Evolutionary conservation across 2,888 invertebrate species (phyloP).

Genomic region (Ochropacha duplaris): DNA sequence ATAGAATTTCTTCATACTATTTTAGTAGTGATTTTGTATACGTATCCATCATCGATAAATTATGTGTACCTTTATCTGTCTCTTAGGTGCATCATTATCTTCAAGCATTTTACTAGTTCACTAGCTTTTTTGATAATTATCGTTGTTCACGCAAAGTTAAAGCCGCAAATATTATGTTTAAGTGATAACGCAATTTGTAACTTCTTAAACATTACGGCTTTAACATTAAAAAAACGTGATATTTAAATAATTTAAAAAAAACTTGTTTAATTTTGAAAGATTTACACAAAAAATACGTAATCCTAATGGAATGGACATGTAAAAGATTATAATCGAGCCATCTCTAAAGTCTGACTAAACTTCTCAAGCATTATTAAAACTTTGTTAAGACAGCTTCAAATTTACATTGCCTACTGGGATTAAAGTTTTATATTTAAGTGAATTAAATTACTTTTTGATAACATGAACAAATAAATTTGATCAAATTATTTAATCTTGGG

Average conservation of each 20-base stretch:
- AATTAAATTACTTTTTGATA: not conserved
- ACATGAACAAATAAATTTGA: not conserved
- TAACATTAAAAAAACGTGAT: not conserved
- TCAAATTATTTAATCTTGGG: not conserved
- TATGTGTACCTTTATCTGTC: not conserved
- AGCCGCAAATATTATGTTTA: too few species aligned
- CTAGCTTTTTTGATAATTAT: not conserved
- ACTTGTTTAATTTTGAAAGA: not conserved
- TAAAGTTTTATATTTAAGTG: not conserved
- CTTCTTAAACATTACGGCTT: too few species aligned
- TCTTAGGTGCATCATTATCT: too few species aligned
- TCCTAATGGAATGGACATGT: not conserved
- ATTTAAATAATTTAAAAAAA: not conserved
- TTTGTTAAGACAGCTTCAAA: slow-evolving; percentile 2
- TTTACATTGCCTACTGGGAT: not conserved
- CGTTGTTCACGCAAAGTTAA: too few species aligned
- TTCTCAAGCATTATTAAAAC: slow-evolving; percentile 7
- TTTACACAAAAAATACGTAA: not conserved
- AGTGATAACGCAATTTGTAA: too few species aligned
- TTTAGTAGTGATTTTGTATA: not conserved
- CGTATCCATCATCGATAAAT: not conserved
- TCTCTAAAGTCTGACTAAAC: not conserved
- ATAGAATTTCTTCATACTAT: not conserved
- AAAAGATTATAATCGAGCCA: not conserved
- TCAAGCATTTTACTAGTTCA: not conserved